Evolutionary conservation across 64 coral and sea anemone genomes (phyloP).

Genomic region (Pachyseris speciosa): DNA sequence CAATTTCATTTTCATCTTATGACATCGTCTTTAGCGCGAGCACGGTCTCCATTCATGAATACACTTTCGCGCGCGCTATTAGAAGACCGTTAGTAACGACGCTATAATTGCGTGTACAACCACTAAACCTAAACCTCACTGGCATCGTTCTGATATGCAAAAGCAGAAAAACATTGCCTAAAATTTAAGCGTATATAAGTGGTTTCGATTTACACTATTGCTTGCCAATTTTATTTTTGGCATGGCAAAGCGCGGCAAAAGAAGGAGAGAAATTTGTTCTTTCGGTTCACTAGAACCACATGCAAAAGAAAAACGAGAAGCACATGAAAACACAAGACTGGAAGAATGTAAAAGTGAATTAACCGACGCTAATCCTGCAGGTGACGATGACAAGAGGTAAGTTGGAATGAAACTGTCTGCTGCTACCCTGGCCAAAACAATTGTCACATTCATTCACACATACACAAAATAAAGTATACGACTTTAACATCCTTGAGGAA

Average conservation of each 20-base stretch:
- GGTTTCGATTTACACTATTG: not conserved
- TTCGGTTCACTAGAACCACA: not conserved
- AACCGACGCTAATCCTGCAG: not conserved
- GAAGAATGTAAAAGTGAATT: not conserved
- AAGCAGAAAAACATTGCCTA: too few species aligned
- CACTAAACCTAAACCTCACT: too few species aligned
- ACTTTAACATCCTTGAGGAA: too few species aligned
- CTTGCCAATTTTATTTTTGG: not conserved
- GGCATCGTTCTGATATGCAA: too few species aligned
- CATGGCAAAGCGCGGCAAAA: not conserved
- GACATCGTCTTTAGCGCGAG: too few species aligned
- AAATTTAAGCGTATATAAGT: too few species aligned
- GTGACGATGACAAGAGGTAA: not conserved
- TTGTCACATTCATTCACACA: not conserved
- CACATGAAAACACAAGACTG: not conserved
- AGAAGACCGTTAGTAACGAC: too few species aligned
- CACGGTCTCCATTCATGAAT: too few species aligned
- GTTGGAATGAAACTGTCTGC: not conserved
- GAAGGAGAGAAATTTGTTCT: not conserved
- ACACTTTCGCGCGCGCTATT: too few species aligned
- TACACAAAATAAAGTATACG: not conserved
- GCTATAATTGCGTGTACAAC: too few species aligned
- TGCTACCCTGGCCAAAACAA: not conserved
- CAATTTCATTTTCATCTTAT: too few species aligned
- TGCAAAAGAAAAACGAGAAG: not conserved